These are phyloP conservation scores for Falco concolor DNA, from an alignment of 2,797 vertebrate genomes.

Conservation along the genomic window DNA sequence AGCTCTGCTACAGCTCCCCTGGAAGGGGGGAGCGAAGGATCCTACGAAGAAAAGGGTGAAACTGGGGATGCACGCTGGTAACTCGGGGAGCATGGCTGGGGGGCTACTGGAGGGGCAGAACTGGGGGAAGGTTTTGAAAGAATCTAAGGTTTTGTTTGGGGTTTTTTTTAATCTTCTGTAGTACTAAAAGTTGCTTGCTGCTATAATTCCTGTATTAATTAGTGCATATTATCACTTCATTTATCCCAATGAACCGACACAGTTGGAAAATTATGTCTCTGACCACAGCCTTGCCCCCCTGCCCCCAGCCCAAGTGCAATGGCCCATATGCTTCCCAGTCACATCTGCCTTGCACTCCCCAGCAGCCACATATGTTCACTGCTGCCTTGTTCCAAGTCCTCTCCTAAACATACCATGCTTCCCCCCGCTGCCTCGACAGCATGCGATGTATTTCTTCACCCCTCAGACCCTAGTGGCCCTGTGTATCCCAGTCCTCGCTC, in stretches of 20 bases:
- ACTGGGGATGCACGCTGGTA: neutral
- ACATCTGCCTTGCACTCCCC: neutral
- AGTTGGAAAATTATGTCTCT: neutral
- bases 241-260: neutral
- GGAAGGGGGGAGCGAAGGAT: neutral
- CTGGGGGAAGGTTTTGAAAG: neutral
- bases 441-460: rapidly evolving
- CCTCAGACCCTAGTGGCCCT: neutral
- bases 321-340: neutral
- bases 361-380: neutral
- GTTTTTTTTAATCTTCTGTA: no score
- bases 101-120: neutral
- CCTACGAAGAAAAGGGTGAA: neutral
- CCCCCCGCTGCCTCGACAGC: neutral
- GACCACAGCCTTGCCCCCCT: neutral
- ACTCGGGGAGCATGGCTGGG: rapidly evolving
- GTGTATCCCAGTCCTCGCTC: neutral
- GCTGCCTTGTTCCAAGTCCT: neutral
- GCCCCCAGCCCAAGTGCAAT: neutral
- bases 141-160: neutral
- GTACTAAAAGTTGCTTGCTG: neutral
- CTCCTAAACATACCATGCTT: rapidly evolving
- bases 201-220: neutral
- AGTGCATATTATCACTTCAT: neutral
- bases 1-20: neutral